Base-by-base conservation (phyloP, 2,888 invertebrate genomes). In the Drosophila tripunctata region DNA sequence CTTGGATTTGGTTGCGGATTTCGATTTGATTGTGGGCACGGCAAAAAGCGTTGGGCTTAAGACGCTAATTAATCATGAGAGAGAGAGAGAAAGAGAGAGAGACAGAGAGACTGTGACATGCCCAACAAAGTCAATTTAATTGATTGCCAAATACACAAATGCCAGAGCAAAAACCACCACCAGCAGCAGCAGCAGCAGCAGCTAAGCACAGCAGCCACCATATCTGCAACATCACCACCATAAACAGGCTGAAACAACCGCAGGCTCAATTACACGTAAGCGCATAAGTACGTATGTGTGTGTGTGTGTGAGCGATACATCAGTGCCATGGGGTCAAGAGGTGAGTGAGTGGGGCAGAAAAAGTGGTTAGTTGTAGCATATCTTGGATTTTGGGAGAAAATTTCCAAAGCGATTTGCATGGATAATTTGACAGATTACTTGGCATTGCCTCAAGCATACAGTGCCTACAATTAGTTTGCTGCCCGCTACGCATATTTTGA, bases 371-470 rank as follows among this genome's bases (percentile, higher is more conserved):
- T 4, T 6, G 10, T 15, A 21, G 14, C 8, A 17, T 12, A 52
- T 17, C 3, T 33, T 22, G 35, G 47, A 47, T 55, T 40, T 19
- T n/a, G n/a, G n/a, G 6, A 58, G 51, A 60, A 54, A 74, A 65
- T 65, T 61, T 43, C 54, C 50, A 61, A 44, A 65, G 67, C 47
- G 82, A 82, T 87, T 87, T 87, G 87, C 86, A 88, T 88, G 87
- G 75, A 73, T 88, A 88, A 88, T 88, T 87, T 87, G 88, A 88
- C 83, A 88, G 88, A 87, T 87, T 88, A 83, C 82, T 67, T 72
- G 41, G 66, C 62, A 57, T 44, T 35, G 61, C 48, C 61, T 27
- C 44, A 12, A 4, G 3, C 14, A 27, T 22, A 30, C 27, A 36
- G 15, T 30, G 38, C 51, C 21, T 40, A 40, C 51, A 51, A 51